Percentiles rank a stretch among this genome's conserved stretches.
These are phyloP conservation scores for Zophobas morio DNA, from an alignment of 1,140 invertebrate species.

Conservation along the genomic window DNA sequence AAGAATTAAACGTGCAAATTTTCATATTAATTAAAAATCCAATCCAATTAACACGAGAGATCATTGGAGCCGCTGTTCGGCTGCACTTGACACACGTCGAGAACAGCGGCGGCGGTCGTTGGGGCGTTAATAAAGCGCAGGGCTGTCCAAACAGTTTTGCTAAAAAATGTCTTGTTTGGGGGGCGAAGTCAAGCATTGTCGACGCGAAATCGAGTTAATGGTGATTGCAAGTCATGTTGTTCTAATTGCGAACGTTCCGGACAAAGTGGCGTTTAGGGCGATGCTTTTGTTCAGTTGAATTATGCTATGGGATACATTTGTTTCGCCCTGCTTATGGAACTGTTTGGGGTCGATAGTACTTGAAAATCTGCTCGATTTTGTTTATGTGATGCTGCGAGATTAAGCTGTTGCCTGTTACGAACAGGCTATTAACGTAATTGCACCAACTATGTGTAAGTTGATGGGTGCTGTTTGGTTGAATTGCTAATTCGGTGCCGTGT, in stretches of 20 bases:
- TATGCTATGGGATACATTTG: constrained; percentile 44
- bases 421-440: constrained; percentile 32
- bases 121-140: constrained; percentile 33
- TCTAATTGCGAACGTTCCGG: constrained; percentile 42
- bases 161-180: constrained; percentile 32
- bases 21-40: constrained; percentile 68
- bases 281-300: constrained; percentile 36
- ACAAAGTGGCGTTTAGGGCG: constrained; percentile 43
- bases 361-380: constrained; percentile 46
- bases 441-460: constrained; percentile 14
- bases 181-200: constrained; percentile 45
- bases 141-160: constrained; percentile 27
- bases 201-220: constrained; percentile 45
- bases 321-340: constrained; percentile 27
- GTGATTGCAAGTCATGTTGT: constrained; percentile 51
- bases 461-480: neutral
- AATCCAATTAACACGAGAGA: constrained; percentile 67
- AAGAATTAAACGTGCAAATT: constrained; percentile 61
- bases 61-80: constrained; percentile 63
- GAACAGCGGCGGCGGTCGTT: constrained; percentile 54
- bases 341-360: constrained; percentile 26
- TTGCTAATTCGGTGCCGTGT: too few species aligned
- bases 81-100: constrained; percentile 67
- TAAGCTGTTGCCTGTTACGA: constrained; percentile 22
- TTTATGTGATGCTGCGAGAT: constrained; percentile 25